A percentile compares a stretch with the other conserved stretches of the same genome.
Evolutionary conservation across 2,797 vertebrate genomes (phyloP).

Genomic region (Enteromius trimaculatus): DNA sequence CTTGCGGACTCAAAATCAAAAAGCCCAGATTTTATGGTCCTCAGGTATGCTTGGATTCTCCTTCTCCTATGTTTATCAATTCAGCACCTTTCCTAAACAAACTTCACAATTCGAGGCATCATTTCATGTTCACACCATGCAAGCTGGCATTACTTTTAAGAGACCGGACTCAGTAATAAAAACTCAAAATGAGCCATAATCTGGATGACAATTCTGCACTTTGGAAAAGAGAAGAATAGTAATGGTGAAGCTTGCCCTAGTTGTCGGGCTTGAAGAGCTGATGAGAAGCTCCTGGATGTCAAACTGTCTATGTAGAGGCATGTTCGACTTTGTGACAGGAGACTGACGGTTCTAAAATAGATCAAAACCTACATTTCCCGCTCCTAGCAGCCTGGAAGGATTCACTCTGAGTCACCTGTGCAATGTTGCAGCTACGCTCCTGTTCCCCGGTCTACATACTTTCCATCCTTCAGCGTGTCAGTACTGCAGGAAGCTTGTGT

Average conservation of each 20-base stretch:
- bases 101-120: not conserved
- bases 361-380: conserved; percentile 23
- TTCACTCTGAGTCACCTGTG: conserved; percentile 18
- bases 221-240: not conserved
- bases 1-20: not conserved
- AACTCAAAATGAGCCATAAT: not conserved
- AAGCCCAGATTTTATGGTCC: not conserved
- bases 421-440: not conserved
- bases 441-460: conserved; percentile 9
- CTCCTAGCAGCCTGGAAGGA: conserved; percentile 23
- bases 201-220: not conserved
- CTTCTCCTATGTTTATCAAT: not conserved
- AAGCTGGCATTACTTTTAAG: not conserved
- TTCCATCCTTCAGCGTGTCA: not conserved
- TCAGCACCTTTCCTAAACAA: not conserved
- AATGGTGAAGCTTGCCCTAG: conserved; percentile 22
- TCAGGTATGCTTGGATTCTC: not conserved
- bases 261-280: conserved; percentile 16
- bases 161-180: not conserved
- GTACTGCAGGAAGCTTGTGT: not conserved
- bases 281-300: conserved; percentile 23
- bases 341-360: conserved; percentile 9
- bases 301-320: not conserved
- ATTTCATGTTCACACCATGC: not conserved
- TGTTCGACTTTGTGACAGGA: not conserved